phyloP scores from a whole-genome alignment of 2,888 invertebrate species.

The Sinhomidia bicolor region DNA sequence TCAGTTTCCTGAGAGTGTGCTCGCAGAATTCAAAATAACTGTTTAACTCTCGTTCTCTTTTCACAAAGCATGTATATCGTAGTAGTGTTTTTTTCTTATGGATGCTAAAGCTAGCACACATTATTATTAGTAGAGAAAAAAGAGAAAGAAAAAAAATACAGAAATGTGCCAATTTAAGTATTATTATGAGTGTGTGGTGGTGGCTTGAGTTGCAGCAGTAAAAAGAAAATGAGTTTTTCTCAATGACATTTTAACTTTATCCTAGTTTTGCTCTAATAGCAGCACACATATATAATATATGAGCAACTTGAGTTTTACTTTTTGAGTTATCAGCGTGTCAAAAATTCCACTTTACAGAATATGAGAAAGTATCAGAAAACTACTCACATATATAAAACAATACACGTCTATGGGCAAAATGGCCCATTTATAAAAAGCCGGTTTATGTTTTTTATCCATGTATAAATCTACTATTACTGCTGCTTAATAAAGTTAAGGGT shows the following conservation, averaged over 20 bases:
- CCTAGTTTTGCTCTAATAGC: not conserved
- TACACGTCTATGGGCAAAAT: too few species aligned
- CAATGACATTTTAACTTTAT: conserved; percentile 11
- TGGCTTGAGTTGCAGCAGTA: not conserved
- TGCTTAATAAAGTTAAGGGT: too few species aligned
- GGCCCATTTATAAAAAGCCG: too few species aligned
- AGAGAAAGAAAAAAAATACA: conserved; percentile 85
- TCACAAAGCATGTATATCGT: not conserved
- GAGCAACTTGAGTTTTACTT: not conserved
- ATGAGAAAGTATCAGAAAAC: too few species aligned
- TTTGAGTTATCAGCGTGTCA: not conserved
- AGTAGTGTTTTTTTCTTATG: too few species aligned
- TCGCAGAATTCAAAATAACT: not conserved
- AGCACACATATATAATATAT: too few species aligned
- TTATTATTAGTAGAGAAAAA: conserved; percentile 83
- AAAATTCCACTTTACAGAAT: too few species aligned
- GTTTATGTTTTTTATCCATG: too few species aligned
- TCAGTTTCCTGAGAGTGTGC: not conserved
- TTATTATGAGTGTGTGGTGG: not conserved
- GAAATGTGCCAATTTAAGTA: not conserved
- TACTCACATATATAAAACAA: not conserved
- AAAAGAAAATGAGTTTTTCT: not conserved
- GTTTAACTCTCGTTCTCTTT: too few species aligned
- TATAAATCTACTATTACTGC: too few species aligned
- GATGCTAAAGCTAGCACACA: not conserved